phyloP scores from a whole-genome alignment of 1,140 invertebrate genomes.

The Manduca sexta region DNA sequence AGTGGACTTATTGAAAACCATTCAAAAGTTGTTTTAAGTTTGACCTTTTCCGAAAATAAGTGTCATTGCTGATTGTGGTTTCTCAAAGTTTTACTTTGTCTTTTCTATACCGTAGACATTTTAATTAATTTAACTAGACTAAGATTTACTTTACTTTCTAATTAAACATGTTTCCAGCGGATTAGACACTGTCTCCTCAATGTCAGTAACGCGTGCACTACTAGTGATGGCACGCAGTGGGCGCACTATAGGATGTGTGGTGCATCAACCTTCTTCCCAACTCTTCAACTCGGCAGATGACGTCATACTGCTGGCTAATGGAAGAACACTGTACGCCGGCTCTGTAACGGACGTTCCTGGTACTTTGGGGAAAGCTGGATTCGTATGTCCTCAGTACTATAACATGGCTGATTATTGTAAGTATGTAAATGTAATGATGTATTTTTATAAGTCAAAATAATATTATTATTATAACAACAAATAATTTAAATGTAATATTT shows the following conservation, averaged over 20 bases:
- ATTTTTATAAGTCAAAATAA: no score
- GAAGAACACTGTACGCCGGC: conserved; percentile 76
- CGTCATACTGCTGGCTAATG: conserved; percentile 75
- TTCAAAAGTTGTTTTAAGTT: no score
- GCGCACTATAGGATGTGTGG: conserved; percentile 86
- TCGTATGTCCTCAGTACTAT: conserved; percentile 78
- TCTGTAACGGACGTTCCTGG: conserved; percentile 70
- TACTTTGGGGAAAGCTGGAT: conserved; percentile 70
- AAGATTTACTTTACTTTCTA: not conserved
- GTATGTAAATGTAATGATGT: conserved; percentile 5
- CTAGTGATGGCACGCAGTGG: conserved; percentile 81
- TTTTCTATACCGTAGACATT: no score
- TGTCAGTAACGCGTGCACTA: conserved; percentile 80
- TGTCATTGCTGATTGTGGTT: no score
- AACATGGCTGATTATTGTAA: conserved; percentile 81
- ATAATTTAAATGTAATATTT: no score
- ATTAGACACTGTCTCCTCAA: conserved; percentile 83
- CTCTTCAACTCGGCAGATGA: conserved; percentile 84
- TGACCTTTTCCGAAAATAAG: no score
- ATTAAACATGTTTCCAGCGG: conserved; percentile 72
- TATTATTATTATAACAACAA: no score
- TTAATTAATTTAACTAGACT: no score
- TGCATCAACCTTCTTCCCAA: conserved; percentile 92
- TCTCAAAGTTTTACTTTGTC: no score
- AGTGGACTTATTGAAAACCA: no score